Conservation (phyloP, 2,797 vertebrate species). For the Gephyroberyx darwinii region DNA sequence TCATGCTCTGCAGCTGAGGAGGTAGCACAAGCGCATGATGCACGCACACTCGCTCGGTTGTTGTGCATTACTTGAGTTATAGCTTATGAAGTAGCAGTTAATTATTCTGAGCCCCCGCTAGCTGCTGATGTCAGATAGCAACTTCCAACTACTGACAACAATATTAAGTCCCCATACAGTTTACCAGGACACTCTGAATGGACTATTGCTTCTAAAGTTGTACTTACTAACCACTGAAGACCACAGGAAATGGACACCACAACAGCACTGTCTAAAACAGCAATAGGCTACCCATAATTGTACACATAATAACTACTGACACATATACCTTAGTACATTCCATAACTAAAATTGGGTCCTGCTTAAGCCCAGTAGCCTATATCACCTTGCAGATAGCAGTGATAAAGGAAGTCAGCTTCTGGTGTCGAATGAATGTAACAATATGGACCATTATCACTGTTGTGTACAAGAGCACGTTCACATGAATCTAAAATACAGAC, state of each 20-base stretch:
- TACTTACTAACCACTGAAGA: not conserved
- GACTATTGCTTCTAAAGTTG: not conserved
- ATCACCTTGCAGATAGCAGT: not conserved
- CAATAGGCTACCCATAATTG: not conserved
- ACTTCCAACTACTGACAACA: not conserved
- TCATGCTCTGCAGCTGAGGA: constrained; percentile 33
- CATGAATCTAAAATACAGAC: constrained; percentile 11
- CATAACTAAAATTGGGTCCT: constrained; percentile 6
- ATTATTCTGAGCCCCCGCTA: not conserved
- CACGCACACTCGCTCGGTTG: not conserved
- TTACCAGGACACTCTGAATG: not conserved
- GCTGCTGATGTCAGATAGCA: constrained; percentile 6
- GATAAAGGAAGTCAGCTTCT: not conserved
- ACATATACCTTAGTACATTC: constrained; percentile 13
- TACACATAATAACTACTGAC: not conserved
- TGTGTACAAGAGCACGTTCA: not conserved
- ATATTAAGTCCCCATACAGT: not conserved
- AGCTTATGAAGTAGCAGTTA: constrained; percentile 21
- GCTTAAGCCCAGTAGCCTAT: not conserved
- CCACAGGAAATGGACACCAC: not conserved
- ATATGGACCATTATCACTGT: not conserved
- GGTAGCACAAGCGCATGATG: constrained; percentile 42
- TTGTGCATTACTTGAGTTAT: constrained; percentile 4
- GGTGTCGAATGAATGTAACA: not conserved
- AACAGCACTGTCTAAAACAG: constrained; percentile 4